Evolutionary conservation across 2,888 invertebrate species (phyloP), one percentile per base, ranked within the genome.

Genomic region (Yponomeuta plumbellus): DNA sequence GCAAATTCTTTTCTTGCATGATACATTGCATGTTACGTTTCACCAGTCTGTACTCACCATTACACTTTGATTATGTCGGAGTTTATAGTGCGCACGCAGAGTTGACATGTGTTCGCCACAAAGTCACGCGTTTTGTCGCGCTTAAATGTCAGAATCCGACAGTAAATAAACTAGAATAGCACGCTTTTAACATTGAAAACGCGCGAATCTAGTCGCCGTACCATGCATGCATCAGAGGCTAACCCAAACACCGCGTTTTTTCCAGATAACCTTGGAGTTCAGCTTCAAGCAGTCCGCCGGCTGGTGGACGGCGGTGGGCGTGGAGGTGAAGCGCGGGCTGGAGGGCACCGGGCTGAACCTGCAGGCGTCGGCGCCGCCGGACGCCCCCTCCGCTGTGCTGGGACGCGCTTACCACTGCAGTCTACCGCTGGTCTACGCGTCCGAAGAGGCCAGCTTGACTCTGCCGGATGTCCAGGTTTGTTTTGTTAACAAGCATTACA

Each of bases 321-420:
- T 92, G 17, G 93, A 93, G 73, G 88, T 93, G 67, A 88, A 88
- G 71, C 91, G 92, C 52, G 86, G 86, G 67, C 61, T 81, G 73
- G 92, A 73, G 83, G 84, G 73, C 68, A 84, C 74, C 66, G 92
- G 80, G 68, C 80, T 81, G 70, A 85, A 80, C 70, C 76, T 90
- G 68, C 76, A 79, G 69, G 86, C 88, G 0, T 88, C 89, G 0
- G 72, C 82, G 1, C 79, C 86, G 0, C 92, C 93, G 0, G 81
- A 81, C 67, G 85, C 85, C 0, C 88, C 91, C 0, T 75, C 88
- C 0, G 93, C 93, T 0, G 93, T 93, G 0, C 73, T 92, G 20
- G 92, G 92, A 13, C 91, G 88, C 72, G 92, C 93, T 0, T 93
- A 91, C 77, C 88, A 91, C 69, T 94, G 94, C 75, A 88, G 92